Conservation (phyloP, 2,113 vertebrate genomes). For the Python bivittatus region DNA sequence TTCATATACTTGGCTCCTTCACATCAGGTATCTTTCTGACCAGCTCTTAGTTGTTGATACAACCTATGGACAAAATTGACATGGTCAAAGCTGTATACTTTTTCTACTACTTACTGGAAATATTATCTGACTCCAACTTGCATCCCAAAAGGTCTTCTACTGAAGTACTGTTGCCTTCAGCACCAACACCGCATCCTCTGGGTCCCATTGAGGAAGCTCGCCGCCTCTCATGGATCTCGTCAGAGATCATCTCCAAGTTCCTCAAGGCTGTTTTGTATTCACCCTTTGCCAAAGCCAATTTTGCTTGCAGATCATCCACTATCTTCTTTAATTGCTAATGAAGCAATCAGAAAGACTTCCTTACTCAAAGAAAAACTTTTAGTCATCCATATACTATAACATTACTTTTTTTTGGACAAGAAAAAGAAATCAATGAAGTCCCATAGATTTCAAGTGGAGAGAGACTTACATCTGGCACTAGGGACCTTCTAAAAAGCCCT, state of each 20-base stretch:
- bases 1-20: background rate
- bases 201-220: conserved; percentile 86
- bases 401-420: background rate
- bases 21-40: background rate
- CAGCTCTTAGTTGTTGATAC: background rate
- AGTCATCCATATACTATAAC: background rate
- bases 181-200: conserved; percentile 87
- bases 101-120: conserved; percentile 84
- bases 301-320: conserved; percentile 92
- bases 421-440: background rate
- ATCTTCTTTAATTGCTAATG: conserved; percentile 92
- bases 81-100: fast-evolving
- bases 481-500: background rate
- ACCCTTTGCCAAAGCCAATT: conserved; percentile 86
- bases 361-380: background rate
- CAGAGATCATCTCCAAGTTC: conserved; percentile 95
- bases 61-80: background rate
- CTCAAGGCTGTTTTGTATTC: conserved; percentile 92
- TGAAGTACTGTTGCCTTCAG: conserved; percentile 79
- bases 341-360: conserved; percentile 15
- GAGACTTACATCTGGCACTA: background rate
- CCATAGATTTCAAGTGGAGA: background rate
- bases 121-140: conserved; percentile 81
- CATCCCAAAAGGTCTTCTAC: conserved; percentile 77
- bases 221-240: conserved; percentile 93